Base-by-base conservation (phyloP, 2,113 vertebrate genomes). In the Calonectris borealis region DNA sequence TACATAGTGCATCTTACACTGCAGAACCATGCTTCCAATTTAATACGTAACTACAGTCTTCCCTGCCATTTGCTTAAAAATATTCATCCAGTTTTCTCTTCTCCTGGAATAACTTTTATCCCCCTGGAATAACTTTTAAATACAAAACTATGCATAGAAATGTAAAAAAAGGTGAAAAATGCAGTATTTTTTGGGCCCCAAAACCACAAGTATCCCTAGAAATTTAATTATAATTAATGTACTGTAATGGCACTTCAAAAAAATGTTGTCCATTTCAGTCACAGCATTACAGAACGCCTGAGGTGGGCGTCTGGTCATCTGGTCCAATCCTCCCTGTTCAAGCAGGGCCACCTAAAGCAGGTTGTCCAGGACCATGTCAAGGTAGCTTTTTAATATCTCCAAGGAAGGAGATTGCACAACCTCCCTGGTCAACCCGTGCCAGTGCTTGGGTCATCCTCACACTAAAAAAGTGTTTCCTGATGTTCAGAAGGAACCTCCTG, bases 391-490 rank as follows among this genome's bases (percentile, higher is more conserved):
- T 16, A 79, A 11, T 71, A 51, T 38, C 32, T 79, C 51, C 32
- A 83, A 55, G 31, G 40, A 71, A 10, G 29, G 6, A 62, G 20
- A 61, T 7, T 68, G 16, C 54, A 61, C 29, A 81, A 29, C 20
- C 16, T 60, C 34, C 11, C 51, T 22, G 14, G 24, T 24, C 26
- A 62, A 62, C 20, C 49, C 49, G 25, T 70, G 24, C 27, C 62
- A 62, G 24, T 13, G 29, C 11, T 84, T 3, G 0, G 0, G 20
- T 31, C 22, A 69, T 13, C 10, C 16, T 40, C 34, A 62, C 26
- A 20, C 4, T 51, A 44, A 58, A 36, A 17, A 69, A 24, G 32
- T 21, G 12, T 29, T 72, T 73, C 13, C 44, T 72, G 22, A 66
- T 52, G 32, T 38, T 66, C 44, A 52, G 42, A 51, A 16, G 27